Percentiles rank a stretch among this genome's conserved stretches.
phyloP scores from a whole-genome alignment of 2,888 invertebrate genomes.

The Cantharis rufa region DNA sequence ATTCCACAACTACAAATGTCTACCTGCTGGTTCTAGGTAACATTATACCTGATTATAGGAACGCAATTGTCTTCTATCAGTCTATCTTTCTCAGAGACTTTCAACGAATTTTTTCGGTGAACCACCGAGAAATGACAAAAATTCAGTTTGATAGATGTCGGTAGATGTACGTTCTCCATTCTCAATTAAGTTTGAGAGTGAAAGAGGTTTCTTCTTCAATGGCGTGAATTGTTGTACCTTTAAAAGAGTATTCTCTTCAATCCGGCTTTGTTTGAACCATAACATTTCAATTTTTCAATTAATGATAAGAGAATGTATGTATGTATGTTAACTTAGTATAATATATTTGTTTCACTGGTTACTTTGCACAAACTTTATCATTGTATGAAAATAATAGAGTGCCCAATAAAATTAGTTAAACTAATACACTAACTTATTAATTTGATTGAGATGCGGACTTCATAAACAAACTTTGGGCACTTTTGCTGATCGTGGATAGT shows the following conservation, averaged over 20 bases:
- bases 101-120: no score
- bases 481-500: neutral
- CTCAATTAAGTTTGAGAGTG: neutral
- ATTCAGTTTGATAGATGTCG: no score
- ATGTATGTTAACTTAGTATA: slow-evolving; percentile 13
- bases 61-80: no score
- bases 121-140: no score
- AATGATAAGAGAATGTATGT: slow-evolving; percentile 9
- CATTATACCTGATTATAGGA: no score
- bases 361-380: slow-evolving; percentile 31
- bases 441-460: slow-evolving; percentile 27
- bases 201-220: no score
- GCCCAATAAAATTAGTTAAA: slow-evolving; percentile 56
- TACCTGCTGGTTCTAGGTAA: no score
- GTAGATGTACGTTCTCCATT: no score
- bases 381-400: slow-evolving; percentile 44
- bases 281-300: neutral
- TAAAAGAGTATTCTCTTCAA: neutral
- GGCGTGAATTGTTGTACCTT: neutral
- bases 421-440: slow-evolving; percentile 51
- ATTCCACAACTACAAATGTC: no score
- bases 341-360: slow-evolving; percentile 35
- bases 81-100: no score
- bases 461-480: slow-evolving; percentile 31
- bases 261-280: neutral